These are phyloP conservation scores for Zaprionus tsacasi DNA, from an alignment of 1,140 invertebrate genomes.

Conservation along the genomic window DNA sequence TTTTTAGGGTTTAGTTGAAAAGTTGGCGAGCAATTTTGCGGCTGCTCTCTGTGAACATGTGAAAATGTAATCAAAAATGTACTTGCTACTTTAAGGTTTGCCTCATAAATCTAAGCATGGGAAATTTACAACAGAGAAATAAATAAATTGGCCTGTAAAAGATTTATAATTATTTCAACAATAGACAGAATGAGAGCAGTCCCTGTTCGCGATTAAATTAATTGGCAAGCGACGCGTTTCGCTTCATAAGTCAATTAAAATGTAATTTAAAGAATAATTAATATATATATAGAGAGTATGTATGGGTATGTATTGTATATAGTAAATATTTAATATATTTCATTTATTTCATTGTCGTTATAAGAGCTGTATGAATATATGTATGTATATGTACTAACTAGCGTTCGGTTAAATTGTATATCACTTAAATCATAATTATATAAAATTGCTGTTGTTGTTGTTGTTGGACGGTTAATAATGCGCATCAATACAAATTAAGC, in stretches of 20 bases:
- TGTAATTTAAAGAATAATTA: constrained; percentile 62
- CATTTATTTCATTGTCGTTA: constrained; percentile 45
- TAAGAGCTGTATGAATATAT: constrained; percentile 30
- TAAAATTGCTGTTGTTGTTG: constrained; percentile 43
- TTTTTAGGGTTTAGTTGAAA: constrained; percentile 38
- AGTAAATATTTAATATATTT: constrained; percentile 37
- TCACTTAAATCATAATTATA: constrained; percentile 78
- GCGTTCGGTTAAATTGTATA: constrained; percentile 69
- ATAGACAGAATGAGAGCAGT: constrained; percentile 21
- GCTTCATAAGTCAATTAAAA: constrained; percentile 54
- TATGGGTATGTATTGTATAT: constrained; percentile 42
- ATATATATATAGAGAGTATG: constrained; percentile 45
- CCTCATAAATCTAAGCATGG: neutral
- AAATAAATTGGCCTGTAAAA: constrained; percentile 29
- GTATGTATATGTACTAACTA: constrained; percentile 63
- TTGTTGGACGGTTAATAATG: constrained; percentile 53
- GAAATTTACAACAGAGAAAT: neutral
- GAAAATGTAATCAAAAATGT: constrained; percentile 1
- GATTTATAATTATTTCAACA: constrained; percentile 46
- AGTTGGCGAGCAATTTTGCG: constrained; percentile 51
- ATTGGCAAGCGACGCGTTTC: constrained; percentile 21
- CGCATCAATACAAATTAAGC: constrained; percentile 68
- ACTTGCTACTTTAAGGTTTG: neutral
- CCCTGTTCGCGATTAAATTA: constrained; percentile 17
- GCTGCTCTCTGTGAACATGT: neutral